phyloP scores from a whole-genome alignment of 2,113 vertebrate species.

The Alouatta palliata region DNA sequence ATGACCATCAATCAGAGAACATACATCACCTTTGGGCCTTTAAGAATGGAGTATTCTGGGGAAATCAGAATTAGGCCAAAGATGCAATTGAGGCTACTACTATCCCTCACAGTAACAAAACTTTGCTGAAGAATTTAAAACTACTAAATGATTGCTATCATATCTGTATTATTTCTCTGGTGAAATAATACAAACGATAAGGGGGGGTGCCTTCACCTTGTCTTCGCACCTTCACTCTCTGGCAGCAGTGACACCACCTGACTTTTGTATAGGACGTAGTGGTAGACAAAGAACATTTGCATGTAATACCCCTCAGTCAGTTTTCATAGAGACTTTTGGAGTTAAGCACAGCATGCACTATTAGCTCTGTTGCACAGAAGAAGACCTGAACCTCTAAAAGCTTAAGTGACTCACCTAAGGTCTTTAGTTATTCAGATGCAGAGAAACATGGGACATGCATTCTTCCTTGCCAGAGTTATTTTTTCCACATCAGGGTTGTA shows the following conservation, averaged over 20 bases:
- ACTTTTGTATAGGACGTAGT: not conserved
- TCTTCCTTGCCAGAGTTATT: not conserved
- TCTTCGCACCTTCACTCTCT: not conserved
- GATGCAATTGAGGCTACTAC: not conserved
- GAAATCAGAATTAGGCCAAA: not conserved
- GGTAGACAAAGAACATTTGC: conserved; percentile 26
- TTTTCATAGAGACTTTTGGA: not conserved
- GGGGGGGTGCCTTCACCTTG: not conserved
- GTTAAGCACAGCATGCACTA: not conserved
- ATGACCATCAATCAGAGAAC: not conserved
- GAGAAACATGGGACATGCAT: not conserved
- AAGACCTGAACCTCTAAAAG: not conserved
- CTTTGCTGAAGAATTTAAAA: not conserved
- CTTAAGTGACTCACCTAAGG: not conserved
- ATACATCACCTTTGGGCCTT: not conserved
- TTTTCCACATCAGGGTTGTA: conserved; percentile 7
- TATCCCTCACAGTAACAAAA: not conserved
- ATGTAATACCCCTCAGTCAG: not conserved
- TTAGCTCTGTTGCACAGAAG: not conserved
- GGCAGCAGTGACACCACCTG: not conserved
- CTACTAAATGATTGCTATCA: not conserved
- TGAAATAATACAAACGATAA: not conserved
- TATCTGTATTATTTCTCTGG: not conserved
- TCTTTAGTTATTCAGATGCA: not conserved
- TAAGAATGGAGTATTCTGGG: conserved; percentile 19